Percentiles rank a stretch among this genome's conserved stretches.
Conservation (phyloP, 2,888 invertebrate genomes). For the Eurytoma californica region DNA sequence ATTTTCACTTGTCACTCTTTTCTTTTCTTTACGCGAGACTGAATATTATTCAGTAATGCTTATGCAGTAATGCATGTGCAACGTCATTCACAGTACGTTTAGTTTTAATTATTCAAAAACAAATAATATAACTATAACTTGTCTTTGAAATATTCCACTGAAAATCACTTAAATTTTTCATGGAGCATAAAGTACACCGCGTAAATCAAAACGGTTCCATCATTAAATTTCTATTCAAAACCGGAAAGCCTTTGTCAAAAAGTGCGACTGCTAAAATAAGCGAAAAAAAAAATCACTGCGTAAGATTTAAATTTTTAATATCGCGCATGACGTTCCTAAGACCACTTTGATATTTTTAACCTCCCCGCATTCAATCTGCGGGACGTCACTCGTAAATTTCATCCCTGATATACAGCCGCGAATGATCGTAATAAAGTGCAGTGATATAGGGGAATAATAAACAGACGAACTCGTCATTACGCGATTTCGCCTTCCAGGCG, state of each 20-base stretch:
- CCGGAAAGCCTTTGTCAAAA: background rate
- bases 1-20: too few relatives aligned
- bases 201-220: too few relatives aligned
- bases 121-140: too few relatives aligned
- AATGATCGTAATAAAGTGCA: slow-evolving; percentile 51
- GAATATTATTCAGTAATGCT: too few relatives aligned
- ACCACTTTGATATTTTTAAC: slow-evolving; percentile 43
- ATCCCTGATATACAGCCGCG: slow-evolving; percentile 39
- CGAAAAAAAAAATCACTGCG: slow-evolving; percentile 4
- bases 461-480: slow-evolving; percentile 49
- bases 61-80: too few relatives aligned
- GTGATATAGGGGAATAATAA: slow-evolving; percentile 53
- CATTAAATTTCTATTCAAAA: too few relatives aligned
- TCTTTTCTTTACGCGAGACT: too few relatives aligned
- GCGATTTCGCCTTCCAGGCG: slow-evolving; percentile 12
- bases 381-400: slow-evolving; percentile 44
- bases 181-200: too few relatives aligned
- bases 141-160: too few relatives aligned
- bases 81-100: too few relatives aligned
- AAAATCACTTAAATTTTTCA: too few relatives aligned
- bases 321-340: slow-evolving; percentile 11
- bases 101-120: too few relatives aligned
- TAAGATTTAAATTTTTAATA: slow-evolving; percentile 19
- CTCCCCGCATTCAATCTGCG: slow-evolving; percentile 21
- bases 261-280: background rate